Percentiles rank a stretch among this genome's conserved stretches.
Conservation (phyloP, 2,797 vertebrate genomes). For the Champsocephalus gunnari region DNA sequence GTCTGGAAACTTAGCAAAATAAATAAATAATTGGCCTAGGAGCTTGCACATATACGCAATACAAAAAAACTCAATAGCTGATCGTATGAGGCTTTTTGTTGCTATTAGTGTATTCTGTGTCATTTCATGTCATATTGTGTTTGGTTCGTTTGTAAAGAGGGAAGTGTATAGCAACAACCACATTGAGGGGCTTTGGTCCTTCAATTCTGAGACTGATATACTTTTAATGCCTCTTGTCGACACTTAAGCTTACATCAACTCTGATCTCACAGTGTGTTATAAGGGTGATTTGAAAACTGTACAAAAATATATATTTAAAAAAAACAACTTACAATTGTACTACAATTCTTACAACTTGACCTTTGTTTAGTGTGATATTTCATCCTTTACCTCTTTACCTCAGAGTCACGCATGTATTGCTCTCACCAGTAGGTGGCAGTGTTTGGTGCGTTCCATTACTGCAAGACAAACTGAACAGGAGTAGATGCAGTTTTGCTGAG, state of each 20-base stretch:
- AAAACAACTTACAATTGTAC: too few species aligned
- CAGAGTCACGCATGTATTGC: neutral
- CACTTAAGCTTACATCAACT: neutral
- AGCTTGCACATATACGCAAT: too few species aligned
- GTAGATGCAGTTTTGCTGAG: neutral
- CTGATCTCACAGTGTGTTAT: neutral
- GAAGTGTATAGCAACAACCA: too few species aligned
- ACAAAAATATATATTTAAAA: neutral
- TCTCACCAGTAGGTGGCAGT: slow-evolving; percentile 26
- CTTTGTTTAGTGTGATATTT: neutral
- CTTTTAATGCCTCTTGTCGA: neutral
- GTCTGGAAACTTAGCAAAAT: neutral
- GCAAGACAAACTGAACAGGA: neutral
- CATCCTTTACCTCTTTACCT: neutral
- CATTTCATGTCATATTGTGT: slow-evolving; percentile 7
- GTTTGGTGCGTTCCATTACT: neutral
- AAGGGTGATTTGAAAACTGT: neutral
- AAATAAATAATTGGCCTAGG: too few species aligned
- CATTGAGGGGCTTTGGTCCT: neutral
- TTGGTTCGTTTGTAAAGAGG: neutral
- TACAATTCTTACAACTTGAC: neutral
- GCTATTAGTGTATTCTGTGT: neutral
- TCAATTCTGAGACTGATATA: neutral
- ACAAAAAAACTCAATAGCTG: too few species aligned
- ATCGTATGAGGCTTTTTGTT: too few species aligned